phyloP scores from a whole-genome alignment of 2,888 invertebrate genomes.

The Prosopocoilus inquinatus region DNA sequence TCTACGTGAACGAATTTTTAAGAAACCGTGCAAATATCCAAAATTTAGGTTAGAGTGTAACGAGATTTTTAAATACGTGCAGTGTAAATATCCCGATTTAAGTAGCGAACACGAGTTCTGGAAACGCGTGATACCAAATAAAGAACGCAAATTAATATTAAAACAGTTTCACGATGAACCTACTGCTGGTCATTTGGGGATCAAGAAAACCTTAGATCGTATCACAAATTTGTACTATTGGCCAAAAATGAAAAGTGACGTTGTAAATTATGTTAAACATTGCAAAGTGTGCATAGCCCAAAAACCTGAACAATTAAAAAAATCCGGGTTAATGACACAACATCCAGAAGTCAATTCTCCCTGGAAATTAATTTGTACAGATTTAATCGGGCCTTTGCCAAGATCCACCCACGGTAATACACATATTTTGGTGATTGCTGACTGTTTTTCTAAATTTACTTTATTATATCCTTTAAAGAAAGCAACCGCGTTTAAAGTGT shows the following conservation, averaged over 20 bases:
- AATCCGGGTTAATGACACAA: too few relatives aligned
- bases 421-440: background rate
- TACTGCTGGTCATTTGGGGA: slow-evolving; percentile 22
- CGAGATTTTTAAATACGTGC: too few relatives aligned
- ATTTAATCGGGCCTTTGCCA: background rate
- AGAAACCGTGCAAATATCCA: too few relatives aligned
- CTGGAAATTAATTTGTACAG: too few relatives aligned
- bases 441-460: background rate
- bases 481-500: background rate
- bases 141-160: slow-evolving; percentile 16
- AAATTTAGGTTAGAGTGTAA: too few relatives aligned
- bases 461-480: background rate
- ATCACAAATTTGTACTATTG: slow-evolving; percentile 27
- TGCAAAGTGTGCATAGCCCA: background rate
- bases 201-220: slow-evolving; percentile 25
- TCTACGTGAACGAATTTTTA: too few relatives aligned
- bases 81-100: too few relatives aligned
- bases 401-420: too few relatives aligned
- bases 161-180: slow-evolving; percentile 22
- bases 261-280: background rate
- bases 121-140: slow-evolving; percentile 27
- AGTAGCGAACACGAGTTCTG: too few relatives aligned
- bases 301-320: too few relatives aligned
- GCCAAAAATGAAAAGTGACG: slow-evolving; percentile 18
- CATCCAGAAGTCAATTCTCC: too few relatives aligned